Percentiles rank a stretch among this genome's conserved stretches.
These are phyloP conservation scores for Tachina fera DNA, from an alignment of 2,888 invertebrate genomes.

Conservation along the genomic window DNA sequence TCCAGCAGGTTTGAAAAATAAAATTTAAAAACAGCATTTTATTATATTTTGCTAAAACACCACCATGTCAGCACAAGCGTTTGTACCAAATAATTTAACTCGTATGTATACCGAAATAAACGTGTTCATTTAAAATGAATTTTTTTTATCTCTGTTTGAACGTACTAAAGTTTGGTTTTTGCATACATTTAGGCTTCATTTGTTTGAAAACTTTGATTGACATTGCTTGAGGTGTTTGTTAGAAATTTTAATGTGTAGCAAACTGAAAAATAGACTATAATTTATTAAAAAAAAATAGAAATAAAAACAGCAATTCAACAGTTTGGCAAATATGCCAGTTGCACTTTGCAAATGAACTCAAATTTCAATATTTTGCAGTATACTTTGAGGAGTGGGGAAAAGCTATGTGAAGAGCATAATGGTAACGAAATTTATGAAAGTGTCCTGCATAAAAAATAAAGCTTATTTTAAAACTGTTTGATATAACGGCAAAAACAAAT, in stretches of 20 bases:
- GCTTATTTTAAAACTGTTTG: too few relatives aligned
- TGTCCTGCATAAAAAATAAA: neutral
- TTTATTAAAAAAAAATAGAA: neutral
- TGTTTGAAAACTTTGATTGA: conserved; percentile 55
- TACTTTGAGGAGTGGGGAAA: neutral
- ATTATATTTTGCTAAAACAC: conserved; percentile 6
- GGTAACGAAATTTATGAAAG: neutral
- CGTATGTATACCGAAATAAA: conserved; percentile 26
- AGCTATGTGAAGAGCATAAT: neutral
- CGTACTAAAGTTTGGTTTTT: conserved; percentile 11
- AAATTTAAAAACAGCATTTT: conserved; percentile 1
- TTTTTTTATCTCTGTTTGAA: neutral
- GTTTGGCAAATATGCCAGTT: conserved; percentile 38
- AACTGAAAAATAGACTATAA: conserved; percentile 4
- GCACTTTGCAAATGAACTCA: conserved; percentile 18
- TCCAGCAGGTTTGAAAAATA: neutral
- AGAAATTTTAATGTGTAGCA: neutral
- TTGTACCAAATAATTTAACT: neutral
- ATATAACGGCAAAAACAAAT: too few relatives aligned
- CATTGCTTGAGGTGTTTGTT: conserved; percentile 31
- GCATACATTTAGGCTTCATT: conserved; percentile 54
- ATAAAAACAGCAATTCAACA: neutral
- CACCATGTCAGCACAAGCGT: conserved; percentile 12
- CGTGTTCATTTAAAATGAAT: conserved; percentile 32
- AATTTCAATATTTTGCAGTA: neutral